Conservation (phyloP, 2,113 vertebrate species). For the Megaceryle torquata region DNA sequence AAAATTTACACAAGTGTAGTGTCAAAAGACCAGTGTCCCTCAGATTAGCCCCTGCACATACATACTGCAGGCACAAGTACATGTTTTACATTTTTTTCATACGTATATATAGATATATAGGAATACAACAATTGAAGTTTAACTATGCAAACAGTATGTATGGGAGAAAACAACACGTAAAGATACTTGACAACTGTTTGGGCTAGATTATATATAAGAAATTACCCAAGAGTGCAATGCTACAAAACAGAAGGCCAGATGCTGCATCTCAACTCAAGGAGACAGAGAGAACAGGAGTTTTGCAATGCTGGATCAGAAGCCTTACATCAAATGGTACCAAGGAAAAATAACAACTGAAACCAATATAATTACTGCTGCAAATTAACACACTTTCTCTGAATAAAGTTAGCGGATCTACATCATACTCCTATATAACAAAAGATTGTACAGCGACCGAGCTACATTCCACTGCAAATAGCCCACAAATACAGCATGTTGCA, state of each 20-base stretch:
- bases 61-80: conserved; percentile 66
- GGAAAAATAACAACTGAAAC: conserved; percentile 42
- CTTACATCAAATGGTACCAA: background rate
- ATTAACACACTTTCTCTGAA: conserved; percentile 60
- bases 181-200: conserved; percentile 8
- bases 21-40: conserved; percentile 78
- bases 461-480: conserved; percentile 48
- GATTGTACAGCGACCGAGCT: conserved; percentile 30
- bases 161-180: conserved; percentile 30
- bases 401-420: conserved; percentile 52
- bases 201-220: background rate
- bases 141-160: conserved; percentile 46
- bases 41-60: conserved; percentile 63
- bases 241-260: conserved; percentile 1
- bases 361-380: conserved; percentile 50
- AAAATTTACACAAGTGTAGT: conserved; percentile 82
- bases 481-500: conserved; percentile 42
- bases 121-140: conserved; percentile 78
- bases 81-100: conserved; percentile 51
- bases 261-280: conserved; percentile 3
- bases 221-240: background rate
- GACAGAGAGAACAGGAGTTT: background rate
- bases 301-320: background rate
- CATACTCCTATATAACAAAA: conserved; percentile 38
- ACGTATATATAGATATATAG: conserved; percentile 55